A percentile compares a stretch with the other conserved stretches of the same genome.
These are phyloP conservation scores for Adoxophyes honmai DNA, from an alignment of 1,140 invertebrate species.

Conservation along the genomic window DNA sequence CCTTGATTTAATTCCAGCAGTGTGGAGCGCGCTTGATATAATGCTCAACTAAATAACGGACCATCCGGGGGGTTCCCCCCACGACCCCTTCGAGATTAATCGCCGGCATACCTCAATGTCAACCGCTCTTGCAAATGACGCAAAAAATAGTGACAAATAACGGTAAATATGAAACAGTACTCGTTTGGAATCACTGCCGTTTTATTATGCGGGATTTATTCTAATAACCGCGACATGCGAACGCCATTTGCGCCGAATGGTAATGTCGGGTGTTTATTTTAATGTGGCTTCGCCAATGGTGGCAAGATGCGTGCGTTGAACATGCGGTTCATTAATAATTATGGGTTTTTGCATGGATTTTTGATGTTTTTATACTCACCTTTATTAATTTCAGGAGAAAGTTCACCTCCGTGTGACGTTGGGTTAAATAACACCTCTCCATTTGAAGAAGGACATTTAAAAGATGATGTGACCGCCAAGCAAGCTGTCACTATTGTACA, in stretches of 20 bases:
- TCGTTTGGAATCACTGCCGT: slow-evolving; percentile 4
- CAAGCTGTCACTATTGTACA: too few species aligned
- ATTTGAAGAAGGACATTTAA: too few species aligned
- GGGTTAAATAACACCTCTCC: too few species aligned
- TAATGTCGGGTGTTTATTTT: neutral
- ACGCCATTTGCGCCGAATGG: neutral
- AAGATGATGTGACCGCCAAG: too few species aligned
- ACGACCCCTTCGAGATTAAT: slow-evolving; percentile 48
- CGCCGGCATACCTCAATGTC: slow-evolving; percentile 60
- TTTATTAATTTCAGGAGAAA: too few species aligned
- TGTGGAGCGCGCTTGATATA: slow-evolving; percentile 46
- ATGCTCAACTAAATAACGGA: slow-evolving; percentile 51
- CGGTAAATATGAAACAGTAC: slow-evolving; percentile 13
- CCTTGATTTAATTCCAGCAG: slow-evolving; percentile 50
- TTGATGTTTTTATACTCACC: too few species aligned
- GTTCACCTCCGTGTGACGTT: too few species aligned
- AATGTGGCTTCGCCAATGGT: too few species aligned
- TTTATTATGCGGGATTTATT: slow-evolving; percentile 13
- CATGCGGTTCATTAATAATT: too few species aligned
- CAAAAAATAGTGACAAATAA: slow-evolving; percentile 57
- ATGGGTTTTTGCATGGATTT: too few species aligned
- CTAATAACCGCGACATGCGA: neutral
- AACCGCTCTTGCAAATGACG: slow-evolving; percentile 55
- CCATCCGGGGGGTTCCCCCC: slow-evolving; percentile 23
- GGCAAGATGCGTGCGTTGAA: too few species aligned